These are phyloP conservation scores for Apomyelois bistriatella DNA, from an alignment of 2,888 invertebrate species.

Conservation along the genomic window DNA sequence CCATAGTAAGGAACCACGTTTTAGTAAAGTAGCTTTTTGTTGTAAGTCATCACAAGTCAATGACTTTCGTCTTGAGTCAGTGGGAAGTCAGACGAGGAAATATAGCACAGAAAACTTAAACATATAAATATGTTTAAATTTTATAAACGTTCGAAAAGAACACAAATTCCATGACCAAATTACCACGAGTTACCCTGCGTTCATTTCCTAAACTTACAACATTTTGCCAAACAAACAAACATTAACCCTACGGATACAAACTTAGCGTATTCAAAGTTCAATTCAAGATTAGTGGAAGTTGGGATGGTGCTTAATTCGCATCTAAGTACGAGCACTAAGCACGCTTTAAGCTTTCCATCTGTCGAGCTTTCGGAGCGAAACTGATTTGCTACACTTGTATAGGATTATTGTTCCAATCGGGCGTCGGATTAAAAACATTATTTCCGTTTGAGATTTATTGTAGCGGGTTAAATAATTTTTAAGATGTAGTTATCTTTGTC, in stretches of 20 bases:
- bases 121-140: too few species aligned
- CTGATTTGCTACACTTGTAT: slow-evolving; percentile 11
- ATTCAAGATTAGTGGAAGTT: slow-evolving; percentile 43
- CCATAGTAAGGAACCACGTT: too few species aligned
- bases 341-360: slow-evolving; percentile 17
- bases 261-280: slow-evolving; percentile 36
- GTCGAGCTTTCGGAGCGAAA: slow-evolving; percentile 11
- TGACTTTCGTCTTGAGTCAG: too few species aligned
- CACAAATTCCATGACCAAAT: neutral
- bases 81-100: too few species aligned
- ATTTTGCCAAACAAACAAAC: slow-evolving; percentile 11
- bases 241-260: slow-evolving; percentile 19
- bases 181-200: neutral
- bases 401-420: slow-evolving; percentile 8
- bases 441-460: neutral
- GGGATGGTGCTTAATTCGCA: slow-evolving; percentile 49
- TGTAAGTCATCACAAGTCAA: too few species aligned
- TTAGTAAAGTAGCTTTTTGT: too few species aligned
- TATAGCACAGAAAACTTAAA: too few species aligned
- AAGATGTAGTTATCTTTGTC: neutral
- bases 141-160: too few species aligned
- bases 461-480: neutral
- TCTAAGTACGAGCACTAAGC: slow-evolving; percentile 45
- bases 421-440: slow-evolving; percentile 8
- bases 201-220: slow-evolving; percentile 8